Conservation (phyloP, 92 coral and sea anemone genomes). For the Siderastrea radians region DNA sequence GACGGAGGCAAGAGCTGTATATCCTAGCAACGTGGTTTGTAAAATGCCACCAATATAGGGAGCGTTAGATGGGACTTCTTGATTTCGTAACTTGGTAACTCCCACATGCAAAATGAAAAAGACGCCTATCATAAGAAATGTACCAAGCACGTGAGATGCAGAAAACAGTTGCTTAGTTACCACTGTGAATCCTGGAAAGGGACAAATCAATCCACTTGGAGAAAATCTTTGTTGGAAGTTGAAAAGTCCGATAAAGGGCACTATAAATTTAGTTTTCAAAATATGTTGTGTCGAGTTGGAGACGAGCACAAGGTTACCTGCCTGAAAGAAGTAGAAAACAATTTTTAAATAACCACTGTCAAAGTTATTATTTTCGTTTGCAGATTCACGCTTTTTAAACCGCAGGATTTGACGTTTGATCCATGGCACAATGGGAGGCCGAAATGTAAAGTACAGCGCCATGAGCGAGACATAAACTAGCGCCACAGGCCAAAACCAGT, state of each 20-base stretch:
- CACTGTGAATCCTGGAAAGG: too few relatives aligned
- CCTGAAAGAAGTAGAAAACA: too few relatives aligned
- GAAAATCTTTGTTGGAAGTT: slow-evolving; percentile 56
- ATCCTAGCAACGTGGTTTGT: not conserved
- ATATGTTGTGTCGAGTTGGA: too few relatives aligned
- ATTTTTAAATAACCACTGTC: too few relatives aligned
- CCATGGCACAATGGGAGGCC: slow-evolving; percentile 47
- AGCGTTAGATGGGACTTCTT: slow-evolving; percentile 49
- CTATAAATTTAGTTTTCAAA: not conserved
- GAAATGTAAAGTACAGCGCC: too few relatives aligned
- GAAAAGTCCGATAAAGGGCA: slow-evolving; percentile 69
- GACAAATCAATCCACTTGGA: slow-evolving; percentile 16
- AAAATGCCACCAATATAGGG: slow-evolving; percentile 76
- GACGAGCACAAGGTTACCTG: too few relatives aligned
- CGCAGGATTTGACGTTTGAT: slow-evolving; percentile 31
- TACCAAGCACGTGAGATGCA: slow-evolving; percentile 58
- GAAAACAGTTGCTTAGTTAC: slow-evolving; percentile 75
- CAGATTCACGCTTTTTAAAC: too few relatives aligned
- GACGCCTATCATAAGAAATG: slow-evolving; percentile 25
- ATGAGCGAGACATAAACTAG: too few relatives aligned
- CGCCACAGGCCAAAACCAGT: too few relatives aligned
- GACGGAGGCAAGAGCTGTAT: too few relatives aligned
- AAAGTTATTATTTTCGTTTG: too few relatives aligned
- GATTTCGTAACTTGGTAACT: not conserved
- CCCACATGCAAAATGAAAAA: slow-evolving; percentile 47